These are phyloP conservation scores for Chydorus sphaericus DNA, from an alignment of 2,888 invertebrate species.

Conservation along the genomic window DNA sequence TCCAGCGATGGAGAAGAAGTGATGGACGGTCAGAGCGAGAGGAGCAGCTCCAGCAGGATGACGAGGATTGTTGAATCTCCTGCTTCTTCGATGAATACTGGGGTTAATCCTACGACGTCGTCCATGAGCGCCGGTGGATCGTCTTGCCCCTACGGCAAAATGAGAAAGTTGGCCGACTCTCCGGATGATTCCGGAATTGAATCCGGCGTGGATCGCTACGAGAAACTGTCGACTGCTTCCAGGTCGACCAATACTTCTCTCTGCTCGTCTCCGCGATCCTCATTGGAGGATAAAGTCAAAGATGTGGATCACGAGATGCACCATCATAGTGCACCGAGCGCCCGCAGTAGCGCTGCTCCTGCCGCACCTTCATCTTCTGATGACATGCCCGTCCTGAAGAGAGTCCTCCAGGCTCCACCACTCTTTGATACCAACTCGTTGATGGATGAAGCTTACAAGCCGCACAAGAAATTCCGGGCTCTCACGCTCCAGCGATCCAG, in stretches of 20 bases:
- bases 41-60: not conserved
- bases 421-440: constrained; percentile 75
- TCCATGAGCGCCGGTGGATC: constrained; percentile 5
- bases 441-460: constrained; percentile 90
- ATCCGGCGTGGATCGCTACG: constrained; percentile 76
- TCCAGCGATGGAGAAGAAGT: constrained; percentile 45
- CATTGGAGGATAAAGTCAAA: constrained; percentile 51
- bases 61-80: constrained; percentile 13
- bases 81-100: too few relatives aligned
- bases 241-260: constrained; percentile 50
- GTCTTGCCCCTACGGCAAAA: constrained; percentile 40
- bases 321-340: constrained; percentile 19
- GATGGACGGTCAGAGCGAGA: not conserved
- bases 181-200: constrained; percentile 89
- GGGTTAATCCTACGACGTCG: constrained; percentile 19
- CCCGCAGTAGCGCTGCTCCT: constrained; percentile 29
- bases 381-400: constrained; percentile 86
- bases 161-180: constrained; percentile 69
- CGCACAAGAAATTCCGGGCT: constrained; percentile 87
- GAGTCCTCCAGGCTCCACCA: constrained; percentile 82
- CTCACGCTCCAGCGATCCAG: constrained; percentile 37
- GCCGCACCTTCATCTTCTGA: constrained; percentile 40
- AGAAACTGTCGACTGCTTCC: constrained; percentile 44
- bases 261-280: constrained; percentile 64
- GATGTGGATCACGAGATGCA: constrained; percentile 25